Base-by-base conservation (phyloP, 2,113 vertebrate species). In the Larimichthys crocea region DNA sequence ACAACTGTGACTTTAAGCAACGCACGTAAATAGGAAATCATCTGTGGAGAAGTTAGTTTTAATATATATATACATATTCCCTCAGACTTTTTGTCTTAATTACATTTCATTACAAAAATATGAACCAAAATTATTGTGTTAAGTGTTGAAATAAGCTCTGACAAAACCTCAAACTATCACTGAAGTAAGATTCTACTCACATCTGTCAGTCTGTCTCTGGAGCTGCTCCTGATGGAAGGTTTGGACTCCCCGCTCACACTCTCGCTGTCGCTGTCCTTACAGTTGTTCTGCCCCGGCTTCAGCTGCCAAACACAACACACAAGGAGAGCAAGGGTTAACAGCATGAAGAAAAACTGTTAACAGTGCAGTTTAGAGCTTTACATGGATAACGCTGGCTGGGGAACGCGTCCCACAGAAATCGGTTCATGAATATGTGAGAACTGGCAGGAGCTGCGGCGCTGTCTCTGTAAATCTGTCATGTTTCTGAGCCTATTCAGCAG, bases 201-300 rank as follows among this genome's bases (percentile, higher is more conserved):
- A 0, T 99, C 98, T 3, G 97, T 99, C 94, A 97, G 96, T 35
- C 97, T 93, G 68, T 98, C 97, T 80, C 95, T 95, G 76, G 97
- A 98, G 90, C 96, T 97, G 94, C 96, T 97, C 87, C 96, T 93
- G 72, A 95, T 94, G 77, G 96, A 98, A 9, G 96, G 96, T 91
- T 98, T 99, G 6, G 96, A 96, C 79, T 96, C 95, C 17, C 95
- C 95, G 3, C 96, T 97, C 24, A 92, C 95, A 0, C 96, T 97
- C 72, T 98, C 98, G 0, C 96, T 98, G 94, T 98, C 97, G 10
- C 97, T 98, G 95, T 96, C 96, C 78, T 97, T 96, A 91, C 96
- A 96, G 94, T 97, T 96, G 94, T 96, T 96, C 93, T 97, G 96
- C 22, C 96, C 97, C 0, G 97, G 91, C 90, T 97, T 99, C 92